Conservation (phyloP, 2,113 vertebrate genomes). For the Alexandromys fortis region DNA sequence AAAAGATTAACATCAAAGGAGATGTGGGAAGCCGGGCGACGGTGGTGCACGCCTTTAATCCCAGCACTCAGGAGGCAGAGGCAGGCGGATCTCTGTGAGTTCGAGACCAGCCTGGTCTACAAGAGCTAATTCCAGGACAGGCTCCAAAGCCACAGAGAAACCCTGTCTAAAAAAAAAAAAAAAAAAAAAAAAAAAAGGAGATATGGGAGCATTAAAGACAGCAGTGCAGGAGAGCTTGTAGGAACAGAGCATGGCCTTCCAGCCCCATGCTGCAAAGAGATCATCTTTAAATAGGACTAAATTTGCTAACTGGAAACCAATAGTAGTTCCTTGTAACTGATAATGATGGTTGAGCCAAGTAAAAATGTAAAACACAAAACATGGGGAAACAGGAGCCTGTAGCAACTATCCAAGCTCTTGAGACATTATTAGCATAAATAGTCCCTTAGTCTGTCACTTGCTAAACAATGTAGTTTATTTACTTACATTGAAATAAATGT, state of each 20-base stretch:
- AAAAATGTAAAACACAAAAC: not conserved
- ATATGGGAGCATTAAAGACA: not conserved
- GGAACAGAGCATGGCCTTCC: not conserved
- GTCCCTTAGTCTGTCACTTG: slow-evolving; percentile 15
- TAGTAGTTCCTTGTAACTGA: not conserved
- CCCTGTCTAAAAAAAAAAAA: too few relatives aligned
- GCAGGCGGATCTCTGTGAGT: too few relatives aligned
- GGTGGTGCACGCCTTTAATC: too few relatives aligned
- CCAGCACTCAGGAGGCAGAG: too few relatives aligned
- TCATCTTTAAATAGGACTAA: not conserved
- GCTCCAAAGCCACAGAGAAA: too few relatives aligned
- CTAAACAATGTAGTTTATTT: not conserved
- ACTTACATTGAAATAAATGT: not conserved
- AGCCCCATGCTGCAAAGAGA: not conserved
- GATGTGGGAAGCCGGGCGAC: fast-evolving
- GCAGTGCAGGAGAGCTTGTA: not conserved
- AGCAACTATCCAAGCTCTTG: slow-evolving; percentile 20
- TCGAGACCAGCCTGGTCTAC: too few relatives aligned
- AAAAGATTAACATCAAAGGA: not conserved
- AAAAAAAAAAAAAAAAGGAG: not conserved
- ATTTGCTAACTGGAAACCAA: not conserved
- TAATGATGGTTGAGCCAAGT: not conserved
- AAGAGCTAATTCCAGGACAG: too few relatives aligned
- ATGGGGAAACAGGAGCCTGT: not conserved
- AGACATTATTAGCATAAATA: slow-evolving; percentile 18